Evolutionary conservation across 2,888 invertebrate genomes (phyloP).

Genomic region (Aspidiotus destructor): DNA sequence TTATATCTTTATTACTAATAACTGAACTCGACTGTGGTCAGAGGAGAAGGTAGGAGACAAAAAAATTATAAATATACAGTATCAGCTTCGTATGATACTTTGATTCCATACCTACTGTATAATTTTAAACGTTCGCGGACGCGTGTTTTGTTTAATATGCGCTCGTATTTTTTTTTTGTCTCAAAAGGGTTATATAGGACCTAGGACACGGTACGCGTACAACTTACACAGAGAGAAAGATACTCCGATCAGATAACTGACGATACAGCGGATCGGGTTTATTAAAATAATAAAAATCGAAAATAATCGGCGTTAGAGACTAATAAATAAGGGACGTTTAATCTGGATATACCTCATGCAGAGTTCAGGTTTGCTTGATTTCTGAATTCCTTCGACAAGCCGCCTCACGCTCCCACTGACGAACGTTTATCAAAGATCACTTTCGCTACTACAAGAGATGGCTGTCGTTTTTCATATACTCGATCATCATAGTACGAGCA

Average conservation of each 20-base stretch:
- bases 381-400: neutral
- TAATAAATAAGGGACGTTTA: slow-evolving; percentile 32
- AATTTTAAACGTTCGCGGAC: slow-evolving; percentile 14
- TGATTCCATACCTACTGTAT: slow-evolving; percentile 5
- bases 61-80: neutral
- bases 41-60: slow-evolving; percentile 6
- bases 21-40: slow-evolving; percentile 17
- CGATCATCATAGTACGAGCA: no score
- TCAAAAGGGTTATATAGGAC: slow-evolving; percentile 5
- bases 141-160: neutral
- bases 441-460: neutral
- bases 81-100: neutral
- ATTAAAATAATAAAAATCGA: slow-evolving; percentile 34
- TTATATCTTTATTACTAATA: slow-evolving; percentile 31
- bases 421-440: slow-evolving; percentile 4
- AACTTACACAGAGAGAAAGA: slow-evolving; percentile 10
- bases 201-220: no score
- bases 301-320: slow-evolving; percentile 28
- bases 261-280: slow-evolving; percentile 22
- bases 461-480: no score
- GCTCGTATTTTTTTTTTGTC: neutral
- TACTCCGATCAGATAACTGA: slow-evolving; percentile 17
- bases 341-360: slow-evolving; percentile 28
- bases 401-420: slow-evolving; percentile 1
- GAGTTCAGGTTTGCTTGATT: slow-evolving; percentile 12